A percentile compares a stretch with the other conserved stretches of the same genome.
Conservation (phyloP, 2,113 vertebrate genomes). For the Perca flavescens region DNA sequence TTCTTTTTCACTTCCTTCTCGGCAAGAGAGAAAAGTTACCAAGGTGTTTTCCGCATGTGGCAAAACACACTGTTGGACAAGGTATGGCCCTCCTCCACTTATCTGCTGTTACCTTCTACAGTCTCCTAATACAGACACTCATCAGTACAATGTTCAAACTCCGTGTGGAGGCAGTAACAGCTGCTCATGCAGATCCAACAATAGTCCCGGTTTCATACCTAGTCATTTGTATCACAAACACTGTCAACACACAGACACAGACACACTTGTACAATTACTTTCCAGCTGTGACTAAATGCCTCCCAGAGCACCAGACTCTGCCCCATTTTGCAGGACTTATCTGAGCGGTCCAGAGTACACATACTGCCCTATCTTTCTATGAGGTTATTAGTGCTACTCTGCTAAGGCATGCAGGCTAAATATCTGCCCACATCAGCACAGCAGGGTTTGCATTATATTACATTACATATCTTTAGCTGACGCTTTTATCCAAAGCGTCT, state of each 20-base stretch:
- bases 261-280: background rate
- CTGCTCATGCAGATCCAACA: background rate
- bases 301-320: conserved; percentile 20
- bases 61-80: conserved; percentile 92
- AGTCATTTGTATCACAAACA: background rate
- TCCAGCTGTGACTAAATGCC: background rate
- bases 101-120: background rate
- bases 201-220: background rate
- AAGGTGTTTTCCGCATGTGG: conserved; percentile 92
- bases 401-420: conserved; percentile 17
- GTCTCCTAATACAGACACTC: background rate
- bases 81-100: conserved; percentile 76
- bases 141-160: background rate
- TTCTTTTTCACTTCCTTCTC: conserved; percentile 94
- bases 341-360: conserved; percentile 67
- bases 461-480: too few species aligned
- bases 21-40: conserved; percentile 93
- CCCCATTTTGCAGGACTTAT: conserved; percentile 44
- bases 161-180: background rate
- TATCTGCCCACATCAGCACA: conserved; percentile 27
- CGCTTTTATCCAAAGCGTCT: too few species aligned
- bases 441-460: conserved; percentile 2
- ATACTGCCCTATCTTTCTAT: background rate
- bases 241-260: background rate
- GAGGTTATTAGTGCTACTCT: conserved; percentile 40